phyloP scores from a whole-genome alignment of 2,888 invertebrate species.

The Anthophora plumipes region DNA sequence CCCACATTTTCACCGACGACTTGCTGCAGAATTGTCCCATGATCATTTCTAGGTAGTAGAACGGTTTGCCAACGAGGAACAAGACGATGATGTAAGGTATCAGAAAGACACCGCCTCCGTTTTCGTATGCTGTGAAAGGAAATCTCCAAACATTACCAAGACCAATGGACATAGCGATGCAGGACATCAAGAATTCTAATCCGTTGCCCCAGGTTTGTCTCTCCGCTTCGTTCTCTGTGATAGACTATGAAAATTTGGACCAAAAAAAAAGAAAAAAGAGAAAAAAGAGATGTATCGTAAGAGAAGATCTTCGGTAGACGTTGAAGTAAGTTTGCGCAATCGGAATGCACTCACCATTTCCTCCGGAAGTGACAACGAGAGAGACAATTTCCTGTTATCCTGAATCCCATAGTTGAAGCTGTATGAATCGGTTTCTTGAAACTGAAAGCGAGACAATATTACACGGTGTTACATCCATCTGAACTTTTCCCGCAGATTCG shows the following conservation, averaged over 20 bases:
- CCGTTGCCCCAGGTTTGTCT: slow-evolving; percentile 86
- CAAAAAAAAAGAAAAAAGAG: too few relatives aligned
- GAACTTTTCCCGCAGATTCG: too few relatives aligned
- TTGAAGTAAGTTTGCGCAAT: background rate
- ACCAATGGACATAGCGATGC: slow-evolving; percentile 89
- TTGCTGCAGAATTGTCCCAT: slow-evolving; percentile 94
- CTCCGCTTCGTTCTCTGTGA: slow-evolving; percentile 44
- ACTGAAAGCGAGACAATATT: slow-evolving; percentile 3
- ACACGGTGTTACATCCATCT: too few relatives aligned
- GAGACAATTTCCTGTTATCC: slow-evolving; percentile 54
- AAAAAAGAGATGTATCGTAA: background rate
- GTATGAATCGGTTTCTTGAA: slow-evolving; percentile 39
- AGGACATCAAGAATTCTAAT: slow-evolving; percentile 89
- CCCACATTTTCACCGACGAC: slow-evolving; percentile 92
- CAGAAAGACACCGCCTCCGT: slow-evolving; percentile 89
- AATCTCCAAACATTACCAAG: slow-evolving; percentile 90
- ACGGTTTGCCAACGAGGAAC: slow-evolving; percentile 90
- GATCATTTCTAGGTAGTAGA: slow-evolving; percentile 94
- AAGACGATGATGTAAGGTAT: slow-evolving; percentile 89
- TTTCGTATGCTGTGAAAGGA: slow-evolving; percentile 89
- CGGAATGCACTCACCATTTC: slow-evolving; percentile 55
- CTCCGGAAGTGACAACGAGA: slow-evolving; percentile 61
- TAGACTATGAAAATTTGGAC: slow-evolving; percentile 30
- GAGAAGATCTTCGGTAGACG: too few relatives aligned
- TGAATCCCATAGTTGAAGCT: slow-evolving; percentile 49